These are phyloP conservation scores for Dendrocopos noguchii DNA, from an alignment of 2,113 vertebrate species.

Conservation along the genomic window DNA sequence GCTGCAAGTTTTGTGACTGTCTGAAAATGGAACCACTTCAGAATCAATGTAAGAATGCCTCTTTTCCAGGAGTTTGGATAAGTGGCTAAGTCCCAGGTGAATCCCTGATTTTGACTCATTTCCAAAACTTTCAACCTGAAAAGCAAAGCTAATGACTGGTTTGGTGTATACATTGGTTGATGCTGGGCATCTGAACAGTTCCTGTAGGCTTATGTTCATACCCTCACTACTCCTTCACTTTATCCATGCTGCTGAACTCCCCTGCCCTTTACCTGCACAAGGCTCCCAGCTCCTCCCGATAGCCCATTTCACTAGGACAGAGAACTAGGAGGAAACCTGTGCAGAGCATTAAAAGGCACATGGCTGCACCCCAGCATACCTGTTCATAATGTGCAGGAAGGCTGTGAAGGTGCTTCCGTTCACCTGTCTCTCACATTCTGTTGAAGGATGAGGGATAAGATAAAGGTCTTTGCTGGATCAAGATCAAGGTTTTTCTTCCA, in stretches of 20 bases:
- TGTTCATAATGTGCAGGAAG: background rate
- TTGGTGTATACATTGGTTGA: background rate
- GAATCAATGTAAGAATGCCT: background rate
- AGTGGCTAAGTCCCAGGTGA: background rate
- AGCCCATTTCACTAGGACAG: background rate
- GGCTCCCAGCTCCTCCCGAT: background rate
- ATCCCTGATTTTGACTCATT: background rate
- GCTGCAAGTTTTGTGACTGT: background rate
- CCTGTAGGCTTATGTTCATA: accelerated
- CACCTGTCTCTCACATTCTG: background rate
- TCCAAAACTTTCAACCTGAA: background rate
- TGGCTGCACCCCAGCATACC: background rate
- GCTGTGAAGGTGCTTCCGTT: background rate
- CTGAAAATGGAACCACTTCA: background rate
- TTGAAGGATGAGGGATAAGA: accelerated
- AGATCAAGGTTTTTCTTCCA: background rate
- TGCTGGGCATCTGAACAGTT: background rate
- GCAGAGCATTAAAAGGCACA: background rate
- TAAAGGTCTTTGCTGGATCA: background rate
- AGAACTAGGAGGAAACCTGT: background rate
- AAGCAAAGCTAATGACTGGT: background rate
- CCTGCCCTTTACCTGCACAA: no score
- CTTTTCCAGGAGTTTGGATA: background rate
- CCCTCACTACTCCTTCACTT: background rate
- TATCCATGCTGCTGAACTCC: background rate